These are phyloP conservation scores for Aporophyla lueneburgensis DNA, from an alignment of 2,888 invertebrate species.

Conservation along the genomic window DNA sequence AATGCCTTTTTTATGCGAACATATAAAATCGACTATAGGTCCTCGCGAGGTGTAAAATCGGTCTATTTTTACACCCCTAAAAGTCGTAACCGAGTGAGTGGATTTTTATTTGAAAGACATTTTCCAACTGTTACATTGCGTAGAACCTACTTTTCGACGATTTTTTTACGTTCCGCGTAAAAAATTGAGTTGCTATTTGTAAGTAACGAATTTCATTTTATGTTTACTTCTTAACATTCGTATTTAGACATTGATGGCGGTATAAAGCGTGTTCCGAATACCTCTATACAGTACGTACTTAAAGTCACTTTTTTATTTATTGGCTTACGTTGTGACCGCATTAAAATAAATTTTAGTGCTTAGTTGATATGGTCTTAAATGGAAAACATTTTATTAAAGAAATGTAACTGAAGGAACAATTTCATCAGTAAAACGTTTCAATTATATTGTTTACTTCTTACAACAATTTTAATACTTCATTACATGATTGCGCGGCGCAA, in stretches of 20 bases:
- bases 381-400: constrained; percentile 31
- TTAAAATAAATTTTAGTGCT: constrained; percentile 67
- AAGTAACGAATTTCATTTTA: constrained; percentile 75
- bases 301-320: constrained; percentile 74
- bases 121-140: constrained; percentile 78
- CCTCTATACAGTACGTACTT: constrained; percentile 67
- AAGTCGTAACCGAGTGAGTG: constrained; percentile 83
- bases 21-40: constrained; percentile 84
- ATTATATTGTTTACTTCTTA: too few species aligned
- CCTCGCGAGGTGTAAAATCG: constrained; percentile 86
- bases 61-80: constrained; percentile 86
- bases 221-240: constrained; percentile 72
- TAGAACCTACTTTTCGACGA: constrained; percentile 57
- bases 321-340: constrained; percentile 61
- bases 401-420: background rate
- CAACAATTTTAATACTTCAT: background rate
- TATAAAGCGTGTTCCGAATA: constrained; percentile 69
- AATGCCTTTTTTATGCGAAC: constrained; percentile 82
- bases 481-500: too few species aligned
- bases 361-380: constrained; percentile 57
- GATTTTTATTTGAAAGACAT: constrained; percentile 85
- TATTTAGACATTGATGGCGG: constrained; percentile 71
- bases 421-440: background rate
- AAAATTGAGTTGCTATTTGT: constrained; percentile 73
- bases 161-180: constrained; percentile 73